Evolutionary conservation across 1,140 invertebrate genomes (phyloP), one percentile per base, ranked within the genome.

Genomic region (Reticulitermes speratus): DNA sequence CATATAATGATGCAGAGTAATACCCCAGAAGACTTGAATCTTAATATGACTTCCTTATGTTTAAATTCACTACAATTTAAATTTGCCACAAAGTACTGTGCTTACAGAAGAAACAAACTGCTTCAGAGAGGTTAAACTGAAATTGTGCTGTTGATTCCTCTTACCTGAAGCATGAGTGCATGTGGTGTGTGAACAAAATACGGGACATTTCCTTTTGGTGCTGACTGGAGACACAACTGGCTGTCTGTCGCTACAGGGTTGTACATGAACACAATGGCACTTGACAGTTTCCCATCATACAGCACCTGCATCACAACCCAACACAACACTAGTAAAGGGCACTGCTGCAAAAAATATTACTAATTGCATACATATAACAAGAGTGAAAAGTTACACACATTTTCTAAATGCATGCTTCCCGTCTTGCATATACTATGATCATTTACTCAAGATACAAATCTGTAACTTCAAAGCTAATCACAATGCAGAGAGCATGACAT

Each of bases 151-250:
- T 45, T 83, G 14, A n/a, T 38, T 82, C 45, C 30, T 90, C 92
- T 93, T 93, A 98, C 98, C 95, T 98, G 97, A 89, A 98, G 94
- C 98, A 99, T 99, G 86, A 99, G 95, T 87, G 98, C 98, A 92
- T 99, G 99, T 83, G 98, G 98, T 87, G 98, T 98, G 93, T 99
- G 99, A 89, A 99, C 97, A 94, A 99, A 99, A 93, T 98, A 99
- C 88, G 97, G 97, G 88, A 96, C 93, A 91, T 99, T 99, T 91
- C 97, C 97, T 94, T 99, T 99, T 85, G 98, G 97, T 86, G 97
- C 97, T 86, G 98, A 98, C 92, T 99, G 98, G 87, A 99, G 94
- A 93, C 98, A 99, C 82, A 99, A 94, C 92, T 99, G 98, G 89
- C 97, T 97, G 92, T 99, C 98, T 75, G 97, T 98, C 84, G 99